phyloP scores from a whole-genome alignment of 2,113 vertebrate genomes.

The Solea senegalensis region DNA sequence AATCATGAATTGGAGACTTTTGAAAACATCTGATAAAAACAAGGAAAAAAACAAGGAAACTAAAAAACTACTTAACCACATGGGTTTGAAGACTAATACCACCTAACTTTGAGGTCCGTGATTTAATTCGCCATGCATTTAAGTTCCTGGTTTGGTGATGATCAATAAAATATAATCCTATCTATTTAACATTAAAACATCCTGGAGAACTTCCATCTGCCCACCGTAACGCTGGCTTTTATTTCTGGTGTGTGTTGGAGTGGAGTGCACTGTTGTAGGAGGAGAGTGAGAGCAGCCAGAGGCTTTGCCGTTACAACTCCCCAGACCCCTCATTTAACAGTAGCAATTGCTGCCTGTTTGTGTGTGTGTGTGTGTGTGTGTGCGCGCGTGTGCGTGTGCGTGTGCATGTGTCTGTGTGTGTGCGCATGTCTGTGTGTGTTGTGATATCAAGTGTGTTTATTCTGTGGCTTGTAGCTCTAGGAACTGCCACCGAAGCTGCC shows the following conservation, averaged over 20 bases:
- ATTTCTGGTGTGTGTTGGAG: constrained; percentile 38
- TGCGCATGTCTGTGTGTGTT: constrained; percentile 1
- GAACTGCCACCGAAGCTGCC: constrained; percentile 66
- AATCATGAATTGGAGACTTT: too few relatives aligned
- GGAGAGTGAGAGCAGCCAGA: constrained; percentile 49
- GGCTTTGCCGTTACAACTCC: constrained; percentile 61
- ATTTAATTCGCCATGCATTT: not conserved
- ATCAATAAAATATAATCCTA: constrained; percentile 10
- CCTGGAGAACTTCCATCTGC: constrained; percentile 8
- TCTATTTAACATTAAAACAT: constrained; percentile 40
- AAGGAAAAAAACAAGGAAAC: too few relatives aligned
- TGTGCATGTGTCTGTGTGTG: constrained; percentile 20
- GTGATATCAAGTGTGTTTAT: constrained; percentile 76
- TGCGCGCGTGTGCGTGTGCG: not conserved
- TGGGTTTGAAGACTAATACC: not conserved
- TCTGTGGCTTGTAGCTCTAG: constrained; percentile 69
- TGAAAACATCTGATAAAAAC: too few relatives aligned
- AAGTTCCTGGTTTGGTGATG: constrained; percentile 5
- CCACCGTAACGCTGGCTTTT: constrained; percentile 10
- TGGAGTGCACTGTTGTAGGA: constrained; percentile 31
- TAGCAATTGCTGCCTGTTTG: constrained; percentile 44
- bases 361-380: constrained; percentile 15
- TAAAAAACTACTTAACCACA: not conserved
- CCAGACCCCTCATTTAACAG: constrained; percentile 75
- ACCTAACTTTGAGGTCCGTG: not conserved